A percentile compares a stretch with the other conserved stretches of the same genome.
These are phyloP conservation scores for Heliopora coerulea DNA, from an alignment of 92 coral and sea anemone species.

Conservation along the genomic window DNA sequence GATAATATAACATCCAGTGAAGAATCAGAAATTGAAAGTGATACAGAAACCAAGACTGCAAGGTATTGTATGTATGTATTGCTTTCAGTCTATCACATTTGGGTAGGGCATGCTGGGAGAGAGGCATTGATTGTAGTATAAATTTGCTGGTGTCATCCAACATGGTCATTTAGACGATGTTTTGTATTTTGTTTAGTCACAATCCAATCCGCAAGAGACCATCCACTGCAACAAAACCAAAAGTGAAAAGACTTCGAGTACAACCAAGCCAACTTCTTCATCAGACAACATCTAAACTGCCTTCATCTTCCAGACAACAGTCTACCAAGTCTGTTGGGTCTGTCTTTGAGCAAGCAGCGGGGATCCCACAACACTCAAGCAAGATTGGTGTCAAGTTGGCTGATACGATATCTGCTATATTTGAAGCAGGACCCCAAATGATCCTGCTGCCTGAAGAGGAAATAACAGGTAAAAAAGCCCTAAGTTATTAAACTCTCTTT, in stretches of 20 bases:
- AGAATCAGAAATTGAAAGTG: conserved; percentile 96
- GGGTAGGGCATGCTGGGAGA: too few relatives aligned
- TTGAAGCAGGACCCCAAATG: conserved; percentile 76
- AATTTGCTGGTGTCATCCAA: too few relatives aligned
- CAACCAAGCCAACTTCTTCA: conserved; percentile 66
- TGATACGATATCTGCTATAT: conserved; percentile 86
- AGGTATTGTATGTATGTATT: conserved; percentile 47
- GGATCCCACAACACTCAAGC: conserved; percentile 57
- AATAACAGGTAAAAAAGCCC: too few relatives aligned
- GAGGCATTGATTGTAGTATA: too few relatives aligned
- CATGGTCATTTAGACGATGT: too few relatives aligned
- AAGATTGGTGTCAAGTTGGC: conserved; percentile 85
- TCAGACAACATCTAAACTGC: conserved; percentile 51
- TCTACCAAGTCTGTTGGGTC: conserved; percentile 79
- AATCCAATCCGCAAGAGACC: conserved; percentile 40
- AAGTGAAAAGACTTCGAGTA: conserved; percentile 54
- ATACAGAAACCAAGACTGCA: conserved; percentile 72
- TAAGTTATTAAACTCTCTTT: too few relatives aligned
- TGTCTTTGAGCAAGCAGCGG: conserved; percentile 84
- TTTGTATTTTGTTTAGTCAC: conserved; percentile 5
- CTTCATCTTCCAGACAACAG: conserved; percentile 54
- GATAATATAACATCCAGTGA: conserved; percentile 69
- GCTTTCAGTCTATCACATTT: not conserved
- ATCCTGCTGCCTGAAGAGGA: not conserved
- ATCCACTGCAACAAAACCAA: conserved; percentile 38